Conservation (phyloP, 1,140 invertebrate genomes). For the Leucophenga varia region DNA sequence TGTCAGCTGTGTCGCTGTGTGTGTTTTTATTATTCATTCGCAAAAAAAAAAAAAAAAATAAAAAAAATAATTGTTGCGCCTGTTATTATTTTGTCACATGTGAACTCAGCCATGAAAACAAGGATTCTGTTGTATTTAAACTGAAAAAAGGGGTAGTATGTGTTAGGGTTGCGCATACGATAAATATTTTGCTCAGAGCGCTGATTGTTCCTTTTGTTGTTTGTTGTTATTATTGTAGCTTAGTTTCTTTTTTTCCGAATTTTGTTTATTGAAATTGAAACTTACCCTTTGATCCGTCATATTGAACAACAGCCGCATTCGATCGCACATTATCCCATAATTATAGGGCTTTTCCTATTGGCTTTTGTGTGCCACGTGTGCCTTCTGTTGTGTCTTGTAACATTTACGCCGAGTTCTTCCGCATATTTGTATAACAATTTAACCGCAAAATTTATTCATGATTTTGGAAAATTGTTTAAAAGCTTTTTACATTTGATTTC, state of each 20-base stretch:
- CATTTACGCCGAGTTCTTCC: slow-evolving; percentile 7
- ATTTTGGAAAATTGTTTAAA: slow-evolving; percentile 45
- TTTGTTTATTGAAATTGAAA: slow-evolving; percentile 29
- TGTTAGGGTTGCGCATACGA: no score
- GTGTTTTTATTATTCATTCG: slow-evolving; percentile 5
- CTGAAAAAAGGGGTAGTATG: no score
- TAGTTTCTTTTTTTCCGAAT: not conserved
- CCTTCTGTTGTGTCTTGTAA: slow-evolving; percentile 15
- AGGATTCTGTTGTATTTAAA: no score
- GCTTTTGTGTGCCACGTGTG: slow-evolving; percentile 31
- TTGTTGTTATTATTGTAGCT: not conserved
- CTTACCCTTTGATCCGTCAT: slow-evolving; percentile 48
- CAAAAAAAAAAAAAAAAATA: no score
- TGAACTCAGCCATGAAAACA: slow-evolving; percentile 48
- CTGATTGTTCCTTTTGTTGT: slow-evolving; percentile 47
- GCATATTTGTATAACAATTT: slow-evolving; percentile 55
- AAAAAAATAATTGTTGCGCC: no score
- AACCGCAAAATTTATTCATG: slow-evolving; percentile 54
- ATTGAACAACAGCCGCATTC: not conserved
- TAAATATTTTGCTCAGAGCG: slow-evolving; percentile 47
- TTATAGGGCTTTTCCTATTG: slow-evolving; percentile 43
- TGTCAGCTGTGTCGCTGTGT: no score
- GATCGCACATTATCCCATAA: slow-evolving; percentile 55
- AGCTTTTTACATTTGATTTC: slow-evolving; percentile 15
- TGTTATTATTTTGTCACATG: slow-evolving; percentile 51